Evolutionary conservation across 2,888 invertebrate genomes (phyloP), one percentile per base, ranked within the genome.

Genomic region (Erebia epiphron): DNA sequence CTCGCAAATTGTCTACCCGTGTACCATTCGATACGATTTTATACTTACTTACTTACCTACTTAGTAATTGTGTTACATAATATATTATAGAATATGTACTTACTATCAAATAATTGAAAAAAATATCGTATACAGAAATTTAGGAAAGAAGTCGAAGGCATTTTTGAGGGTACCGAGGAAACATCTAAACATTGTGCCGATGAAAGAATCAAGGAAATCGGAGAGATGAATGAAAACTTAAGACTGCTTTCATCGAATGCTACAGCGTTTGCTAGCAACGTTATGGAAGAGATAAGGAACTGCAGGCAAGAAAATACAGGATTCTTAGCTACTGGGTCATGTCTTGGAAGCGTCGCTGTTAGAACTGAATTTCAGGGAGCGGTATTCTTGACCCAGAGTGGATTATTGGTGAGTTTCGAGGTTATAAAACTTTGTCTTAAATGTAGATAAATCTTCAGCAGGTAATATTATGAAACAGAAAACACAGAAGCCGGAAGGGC

Each of bases 331-430:
- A 77, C 83, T 5, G 89, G 89, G 1, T 73, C 85, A 9, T 93
- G 92, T 63, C 79, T 93, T 26, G 88, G 85, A 54, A 64, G 76
- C 7, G 77, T 90, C 2, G 87, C 87, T 46, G 35, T 90, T 46
- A 82, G 82, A 46, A 82, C 86, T n/a, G 86, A 93, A 79, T 74
- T 87, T 64, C 85, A 83, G 68, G 84, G 83, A 21, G 79, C 82
- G 9, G 69, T 80, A 10, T 88, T 84, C 67, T 68, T 85, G 14
- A 79, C 85, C 4, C 85, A 88, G 71, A 87, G 82, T 76, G 87
- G 84, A 67, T 64, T 89, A 46, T 74, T 82, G 80, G 92, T 92
- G 82, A 83, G 66, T 60, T 35, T 10, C n/a, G 49, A 9, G 54
- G 16, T 57, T 18, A 18, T 46, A 11, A 11, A 46, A 11, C 13